These are phyloP conservation scores for Macroteleia sp. DNA, from an alignment of 2,888 invertebrate species.

Conservation along the genomic window DNA sequence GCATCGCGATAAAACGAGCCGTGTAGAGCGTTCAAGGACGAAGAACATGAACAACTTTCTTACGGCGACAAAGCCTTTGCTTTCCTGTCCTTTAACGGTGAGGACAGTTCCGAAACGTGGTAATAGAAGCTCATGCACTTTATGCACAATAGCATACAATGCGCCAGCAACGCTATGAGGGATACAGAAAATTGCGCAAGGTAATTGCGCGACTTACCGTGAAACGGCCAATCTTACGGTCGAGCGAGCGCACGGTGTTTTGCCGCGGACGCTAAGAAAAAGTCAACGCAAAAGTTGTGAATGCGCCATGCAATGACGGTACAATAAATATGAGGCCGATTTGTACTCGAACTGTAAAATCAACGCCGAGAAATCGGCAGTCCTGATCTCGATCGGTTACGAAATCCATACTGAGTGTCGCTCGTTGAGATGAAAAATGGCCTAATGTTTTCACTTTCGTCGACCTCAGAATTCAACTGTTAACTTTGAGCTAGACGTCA, in stretches of 20 bases:
- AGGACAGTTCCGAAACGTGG: constrained; percentile 52
- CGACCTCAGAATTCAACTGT: no score
- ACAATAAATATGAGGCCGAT: constrained; percentile 47
- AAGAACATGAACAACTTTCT: constrained; percentile 44
- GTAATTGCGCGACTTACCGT: constrained; percentile 74
- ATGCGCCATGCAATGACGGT: constrained; percentile 35
- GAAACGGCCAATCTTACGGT: constrained; percentile 74
- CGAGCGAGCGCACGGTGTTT: constrained; percentile 64
- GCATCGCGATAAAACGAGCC: constrained; percentile 41
- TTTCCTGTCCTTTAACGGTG: not conserved
- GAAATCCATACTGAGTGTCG: constrained; percentile 12
- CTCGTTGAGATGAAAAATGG: constrained; percentile 1
- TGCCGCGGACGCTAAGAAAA: constrained; percentile 70
- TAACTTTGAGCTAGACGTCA: no score
- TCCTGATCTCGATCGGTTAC: constrained; percentile 29
- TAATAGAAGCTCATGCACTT: constrained; percentile 27
- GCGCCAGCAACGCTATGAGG: constrained; percentile 34
- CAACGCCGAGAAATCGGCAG: constrained; percentile 43
- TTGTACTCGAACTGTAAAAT: constrained; percentile 48
- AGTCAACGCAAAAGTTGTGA: constrained; percentile 47
- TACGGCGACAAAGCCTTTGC: constrained; percentile 38
- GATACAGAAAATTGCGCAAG: constrained; percentile 72
- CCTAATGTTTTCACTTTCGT: constrained; percentile 31
- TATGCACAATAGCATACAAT: constrained; percentile 34
- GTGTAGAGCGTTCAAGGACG: constrained; percentile 44